Percentiles rank a stretch among this genome's conserved stretches.
These are phyloP conservation scores for Ceryle rudis DNA, from an alignment of 2,797 vertebrate genomes.

Conservation along the genomic window DNA sequence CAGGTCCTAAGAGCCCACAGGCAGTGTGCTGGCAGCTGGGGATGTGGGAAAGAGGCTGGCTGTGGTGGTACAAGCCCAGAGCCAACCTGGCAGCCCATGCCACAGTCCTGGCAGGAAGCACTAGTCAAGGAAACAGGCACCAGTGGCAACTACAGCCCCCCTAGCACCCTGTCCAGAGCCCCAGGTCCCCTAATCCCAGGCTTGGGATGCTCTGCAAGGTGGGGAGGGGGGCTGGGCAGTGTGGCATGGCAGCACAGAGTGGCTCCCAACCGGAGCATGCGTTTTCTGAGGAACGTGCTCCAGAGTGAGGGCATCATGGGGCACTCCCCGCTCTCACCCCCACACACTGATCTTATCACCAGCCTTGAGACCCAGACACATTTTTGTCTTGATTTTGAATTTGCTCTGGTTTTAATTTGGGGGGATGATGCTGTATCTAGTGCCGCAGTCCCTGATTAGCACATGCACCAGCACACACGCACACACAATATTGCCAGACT, in stretches of 20 bases:
- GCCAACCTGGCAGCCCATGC: background rate
- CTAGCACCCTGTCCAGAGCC: background rate
- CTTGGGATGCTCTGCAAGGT: background rate
- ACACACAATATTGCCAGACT: slow-evolving; percentile 24
- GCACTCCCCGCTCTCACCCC: background rate
- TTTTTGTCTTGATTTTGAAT: background rate
- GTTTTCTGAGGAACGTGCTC: fast-evolving
- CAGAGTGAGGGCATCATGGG: fast-evolving
- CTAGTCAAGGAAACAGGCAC: fast-evolving
- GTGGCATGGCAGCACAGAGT: fast-evolving
- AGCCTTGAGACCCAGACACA: fast-evolving
- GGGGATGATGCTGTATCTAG: background rate
- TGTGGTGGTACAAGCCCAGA: background rate
- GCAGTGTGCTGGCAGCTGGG: fast-evolving
- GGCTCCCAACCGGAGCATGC: fast-evolving
- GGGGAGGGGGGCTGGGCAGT: background rate
- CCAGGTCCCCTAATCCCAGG: fast-evolving
- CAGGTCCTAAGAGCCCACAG: background rate
- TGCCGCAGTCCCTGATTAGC: slow-evolving; percentile 11
- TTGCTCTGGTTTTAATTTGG: slow-evolving; percentile 54
- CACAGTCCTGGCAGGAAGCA: background rate
- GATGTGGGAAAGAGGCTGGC: background rate
- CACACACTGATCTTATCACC: background rate
- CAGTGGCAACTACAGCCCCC: background rate
- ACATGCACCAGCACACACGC: background rate